These are phyloP conservation scores for Burhinus bistriatus DNA, from an alignment of 2,113 vertebrate species.

Conservation along the genomic window DNA sequence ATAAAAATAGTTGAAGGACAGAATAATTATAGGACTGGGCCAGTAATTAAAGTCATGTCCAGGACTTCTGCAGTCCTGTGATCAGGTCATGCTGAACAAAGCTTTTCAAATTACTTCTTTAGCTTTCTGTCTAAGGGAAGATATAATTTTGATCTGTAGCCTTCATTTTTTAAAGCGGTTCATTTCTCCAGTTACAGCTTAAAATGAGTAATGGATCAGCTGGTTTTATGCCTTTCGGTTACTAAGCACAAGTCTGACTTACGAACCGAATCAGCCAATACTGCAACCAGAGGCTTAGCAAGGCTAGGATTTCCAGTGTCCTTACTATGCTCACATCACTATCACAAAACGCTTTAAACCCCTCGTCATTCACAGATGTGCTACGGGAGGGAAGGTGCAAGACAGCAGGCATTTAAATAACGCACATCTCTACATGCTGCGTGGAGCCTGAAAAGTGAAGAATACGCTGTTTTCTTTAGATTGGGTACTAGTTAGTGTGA, in stretches of 20 bases:
- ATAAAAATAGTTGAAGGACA: neutral
- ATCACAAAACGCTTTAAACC: neutral
- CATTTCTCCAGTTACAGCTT: neutral
- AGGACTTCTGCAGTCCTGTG: neutral
- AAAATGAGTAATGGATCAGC: neutral
- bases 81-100: neutral
- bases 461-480: neutral
- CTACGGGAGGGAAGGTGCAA: neutral
- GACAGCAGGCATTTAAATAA: neutral
- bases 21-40: neutral
- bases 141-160: neutral
- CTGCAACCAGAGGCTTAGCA: neutral
- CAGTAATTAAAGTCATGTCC: neutral
- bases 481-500: neutral
- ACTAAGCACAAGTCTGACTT: neutral
- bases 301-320: neutral
- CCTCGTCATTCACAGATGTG: no score
- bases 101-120: neutral
- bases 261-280: neutral
- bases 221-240: neutral
- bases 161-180: neutral
- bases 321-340: neutral
- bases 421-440: rapidly evolving
- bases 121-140: neutral
- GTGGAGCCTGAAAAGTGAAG: neutral